These are phyloP conservation scores for Rhynchotus rufescens DNA, from an alignment of 2,797 vertebrate species.

Conservation along the genomic window DNA sequence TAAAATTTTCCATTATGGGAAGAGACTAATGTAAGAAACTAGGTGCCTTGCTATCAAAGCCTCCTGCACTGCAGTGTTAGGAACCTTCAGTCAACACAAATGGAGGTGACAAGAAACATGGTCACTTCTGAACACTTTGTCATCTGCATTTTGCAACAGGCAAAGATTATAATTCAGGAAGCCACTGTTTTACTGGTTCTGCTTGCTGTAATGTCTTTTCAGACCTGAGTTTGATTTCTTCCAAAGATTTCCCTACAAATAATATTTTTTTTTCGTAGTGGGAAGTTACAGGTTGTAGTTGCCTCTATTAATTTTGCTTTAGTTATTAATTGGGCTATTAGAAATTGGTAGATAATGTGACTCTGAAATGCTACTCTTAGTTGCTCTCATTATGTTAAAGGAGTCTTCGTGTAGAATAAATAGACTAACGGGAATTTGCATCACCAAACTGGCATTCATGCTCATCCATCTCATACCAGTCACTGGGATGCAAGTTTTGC, in stretches of 20 bases:
- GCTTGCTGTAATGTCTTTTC: background rate
- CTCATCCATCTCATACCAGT: background rate
- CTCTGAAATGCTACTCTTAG: background rate
- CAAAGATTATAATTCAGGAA: background rate
- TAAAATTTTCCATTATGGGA: background rate
- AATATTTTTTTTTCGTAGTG: background rate
- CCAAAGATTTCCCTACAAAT: background rate
- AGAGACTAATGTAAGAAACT: background rate
- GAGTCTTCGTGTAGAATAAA: background rate
- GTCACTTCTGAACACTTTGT: background rate
- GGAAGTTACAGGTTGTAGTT: background rate
- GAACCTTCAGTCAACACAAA: background rate
- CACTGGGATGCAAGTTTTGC: background rate
- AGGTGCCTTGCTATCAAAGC: background rate
- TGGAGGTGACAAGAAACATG: background rate
- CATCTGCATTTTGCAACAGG: background rate
- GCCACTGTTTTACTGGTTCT: background rate
- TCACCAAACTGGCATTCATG: background rate
- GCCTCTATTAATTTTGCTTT: background rate
- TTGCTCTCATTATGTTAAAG: background rate
- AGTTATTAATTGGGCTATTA: background rate
- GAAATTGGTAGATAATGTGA: background rate
- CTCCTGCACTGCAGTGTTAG: background rate
- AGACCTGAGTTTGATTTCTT: background rate
- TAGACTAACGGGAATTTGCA: background rate